Evolutionary conservation across 1,140 invertebrate species (phyloP), one percentile per base, ranked within the genome.

Genomic region (Papilio dardanus): DNA sequence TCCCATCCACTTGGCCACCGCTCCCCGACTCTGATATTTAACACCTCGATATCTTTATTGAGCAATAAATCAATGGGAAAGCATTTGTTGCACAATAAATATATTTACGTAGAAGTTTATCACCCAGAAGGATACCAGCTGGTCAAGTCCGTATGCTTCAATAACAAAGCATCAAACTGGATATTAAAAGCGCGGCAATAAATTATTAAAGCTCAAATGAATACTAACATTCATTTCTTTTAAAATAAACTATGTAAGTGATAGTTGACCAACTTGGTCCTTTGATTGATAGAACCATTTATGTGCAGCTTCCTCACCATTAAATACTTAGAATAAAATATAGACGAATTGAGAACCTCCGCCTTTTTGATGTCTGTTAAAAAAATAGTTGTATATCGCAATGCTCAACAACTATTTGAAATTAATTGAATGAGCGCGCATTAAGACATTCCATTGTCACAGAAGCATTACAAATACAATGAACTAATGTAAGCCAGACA

Each of bases 1-100:
- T 42, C 28, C 66, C 46, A 35, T 76, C 71, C 10, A 71, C 46
- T 50, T 74, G 71, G 19, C 67, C 71, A 28, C 76, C 66, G 75
- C 28, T 71, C 71, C 54, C 71, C 37, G 62, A 54, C 77, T 77
- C 74, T 76, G 78, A 83, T 82, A 82, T 81, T 81, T 78, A 78
- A 79, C 79, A 79, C 79, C 75, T 74, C 24, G 58, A 80, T 77
- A 80, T 78, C 76, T 80, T 79, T 78, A 83, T 79, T 76, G 77
- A 77, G 40, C 54, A 73, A 80, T 83, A 80, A 82, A 83, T 83
- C 77, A 76, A 7, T 37, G 71, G 71, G 74, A 35, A 77, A 80
- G 74, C 71, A 24, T 71, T 83, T 50, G 50, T 30, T 66, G 35
- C n/a, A 42, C 62, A 77, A 79, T 80, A 77, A 78, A 81, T 79